Conservation (phyloP, 2,888 invertebrate species). For the Emmelina monodactyla region DNA sequence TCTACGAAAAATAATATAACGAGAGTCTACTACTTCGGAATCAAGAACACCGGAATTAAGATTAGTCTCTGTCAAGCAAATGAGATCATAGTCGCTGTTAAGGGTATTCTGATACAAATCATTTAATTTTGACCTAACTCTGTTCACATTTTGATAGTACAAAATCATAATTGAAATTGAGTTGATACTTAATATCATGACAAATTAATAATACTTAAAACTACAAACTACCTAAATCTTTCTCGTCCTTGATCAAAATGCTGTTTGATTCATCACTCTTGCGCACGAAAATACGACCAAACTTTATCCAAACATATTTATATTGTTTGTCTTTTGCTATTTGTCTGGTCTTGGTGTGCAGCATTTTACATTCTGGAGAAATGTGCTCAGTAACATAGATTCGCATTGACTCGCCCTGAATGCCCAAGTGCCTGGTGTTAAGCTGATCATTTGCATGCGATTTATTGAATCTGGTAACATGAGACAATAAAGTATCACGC, state of each 20-base stretch:
- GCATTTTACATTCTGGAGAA: background rate
- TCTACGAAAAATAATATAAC: background rate
- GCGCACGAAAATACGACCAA: background rate
- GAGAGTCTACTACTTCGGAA: background rate
- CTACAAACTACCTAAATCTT: background rate
- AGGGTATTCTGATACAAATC: background rate
- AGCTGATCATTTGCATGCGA: background rate
- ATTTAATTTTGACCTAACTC: background rate
- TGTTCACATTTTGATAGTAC: background rate
- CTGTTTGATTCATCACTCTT: background rate
- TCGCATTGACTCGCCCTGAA: background rate
- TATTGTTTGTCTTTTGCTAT: background rate
- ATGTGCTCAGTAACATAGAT: background rate
- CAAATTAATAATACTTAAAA: background rate
- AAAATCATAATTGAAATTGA: background rate
- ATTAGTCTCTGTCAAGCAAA: background rate
- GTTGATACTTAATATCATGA: background rate
- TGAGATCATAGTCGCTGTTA: background rate
- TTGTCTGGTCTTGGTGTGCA: background rate
- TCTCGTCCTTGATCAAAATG: background rate
- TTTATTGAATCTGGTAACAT: background rate
- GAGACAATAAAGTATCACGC: background rate
- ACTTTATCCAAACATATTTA: background rate
- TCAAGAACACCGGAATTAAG: background rate
- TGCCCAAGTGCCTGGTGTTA: background rate